Base-by-base conservation (phyloP, 2,113 vertebrate species). In the Aegithalos caudatus region DNA sequence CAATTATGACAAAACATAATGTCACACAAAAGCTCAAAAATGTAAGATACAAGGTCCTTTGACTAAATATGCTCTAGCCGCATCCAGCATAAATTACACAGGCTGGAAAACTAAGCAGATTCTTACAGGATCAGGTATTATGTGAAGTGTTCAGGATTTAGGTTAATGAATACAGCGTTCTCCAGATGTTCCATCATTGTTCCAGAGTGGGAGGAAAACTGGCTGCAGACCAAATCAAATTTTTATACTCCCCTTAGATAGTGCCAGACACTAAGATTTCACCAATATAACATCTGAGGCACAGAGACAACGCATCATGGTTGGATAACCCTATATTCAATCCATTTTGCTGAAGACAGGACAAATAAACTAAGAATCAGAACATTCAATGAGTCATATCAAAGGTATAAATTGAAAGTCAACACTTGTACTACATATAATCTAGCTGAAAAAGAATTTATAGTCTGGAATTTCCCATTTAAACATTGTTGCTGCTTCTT, bases 341-440 rank as follows among this genome's bases (percentile, higher is more conserved):
- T 96, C 60, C 81, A 77, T 92, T 95, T 96, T 94, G 67, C 85
- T 93, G 86, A 96, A 97, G 88, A 95, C 94, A 93, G 93, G 82
- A 88, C 95, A 95, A 95, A 96, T 93, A 88, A 96, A 97, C 91
- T 73, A 70, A 86, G 92, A 95, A 95, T 96, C 94, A 87, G 88
- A 95, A 88, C 82, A 61, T 90, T 93, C 80, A 71, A 47, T 76
- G 96, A 95, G 93, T 96, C 95, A 72, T 85, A 93, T 92, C 96
- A 93, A 94, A 91, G 87, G 91, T 80, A 86, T 64, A 94, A 92
- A 97, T 87, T 93, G 94, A 94, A 97, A 98, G 96, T 94, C 96
- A 86, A 67, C 67, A 74, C 93, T 96, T 92, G 88, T 96, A 97
- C 80, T 40, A 62, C 48, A 42, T 69, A 74, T 81, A 92, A 91